Evolutionary conservation across 2,888 invertebrate species (phyloP), one percentile per base, ranked within the genome.

Genomic region (Theretra japonica): DNA sequence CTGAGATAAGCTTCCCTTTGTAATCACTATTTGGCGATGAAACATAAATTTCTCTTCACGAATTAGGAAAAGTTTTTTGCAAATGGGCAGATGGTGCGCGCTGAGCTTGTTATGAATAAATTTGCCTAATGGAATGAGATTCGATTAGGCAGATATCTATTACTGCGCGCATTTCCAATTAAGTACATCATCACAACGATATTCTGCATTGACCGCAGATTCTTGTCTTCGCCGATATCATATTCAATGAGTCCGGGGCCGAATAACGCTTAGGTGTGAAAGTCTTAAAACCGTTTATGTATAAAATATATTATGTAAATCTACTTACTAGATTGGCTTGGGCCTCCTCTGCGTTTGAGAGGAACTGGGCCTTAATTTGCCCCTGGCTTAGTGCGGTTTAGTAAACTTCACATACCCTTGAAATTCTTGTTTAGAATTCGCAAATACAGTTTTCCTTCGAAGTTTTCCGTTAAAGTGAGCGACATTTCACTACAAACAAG

Each of bases 81-180:
- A 73, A 75, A 74, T 74, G 75, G 77, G 76, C 79, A 81, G 79
- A 79, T 79, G 79, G 77, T 73, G 73, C 76, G 77, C 75, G 74
- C 65, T 72, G 69, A 72, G 72, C 75, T 75, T 75, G 76, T 76
- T 79, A 83, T 86, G 83, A 84, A 84, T 86, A 84, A 82, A 84
- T 86, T 84, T 82, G 79, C 80, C 68, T 82, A 83, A 83, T 83
- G 81, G 81, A 79, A 80, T 76, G 76, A 80, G 80, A 83, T 85
- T 82, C 79, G 80, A 83, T 82, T 83, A 80, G 77, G 73, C 76
- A 73, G 73, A 75, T 77, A 82, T 82, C 77, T 78, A 79, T 79
- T 81, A 83, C 75, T 65, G 71, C 57, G 72, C 73, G 53, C 75
- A 78, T 82, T 79, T 69, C 76, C 76, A 80, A 77, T 78, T 77